Percentiles rank a stretch among this genome's conserved stretches.
These are phyloP conservation scores for Tholera decimalis DNA, from an alignment of 2,888 invertebrate species.

Conservation along the genomic window DNA sequence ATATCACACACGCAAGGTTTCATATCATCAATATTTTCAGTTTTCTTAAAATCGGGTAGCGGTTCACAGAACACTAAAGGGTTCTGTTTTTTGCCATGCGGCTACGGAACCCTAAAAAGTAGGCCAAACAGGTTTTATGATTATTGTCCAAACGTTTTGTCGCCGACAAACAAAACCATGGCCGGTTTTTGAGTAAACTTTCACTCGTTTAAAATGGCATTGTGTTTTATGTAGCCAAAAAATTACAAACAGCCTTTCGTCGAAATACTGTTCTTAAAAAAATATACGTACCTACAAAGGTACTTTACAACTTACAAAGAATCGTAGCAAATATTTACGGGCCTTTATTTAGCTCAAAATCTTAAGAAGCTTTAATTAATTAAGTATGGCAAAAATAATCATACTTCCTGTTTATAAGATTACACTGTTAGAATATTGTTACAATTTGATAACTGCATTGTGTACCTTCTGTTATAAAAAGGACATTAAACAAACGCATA, in stretches of 20 bases:
- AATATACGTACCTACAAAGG: too few relatives aligned
- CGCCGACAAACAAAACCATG: constrained; percentile 50
- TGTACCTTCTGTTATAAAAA: constrained; percentile 6
- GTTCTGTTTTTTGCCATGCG: too few relatives aligned
- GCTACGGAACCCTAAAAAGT: too few relatives aligned
- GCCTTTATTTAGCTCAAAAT: background rate
- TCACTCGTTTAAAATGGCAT: constrained; percentile 55
- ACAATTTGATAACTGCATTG: constrained; percentile 23
- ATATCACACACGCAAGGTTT: too few relatives aligned
- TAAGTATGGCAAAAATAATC: constrained; percentile 22
- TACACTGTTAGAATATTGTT: constrained; percentile 32
- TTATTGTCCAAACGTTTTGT: constrained; percentile 54
- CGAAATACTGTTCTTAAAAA: too few relatives aligned
- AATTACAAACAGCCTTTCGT: background rate
- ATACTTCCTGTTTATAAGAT: constrained; percentile 48
- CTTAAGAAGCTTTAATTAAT: constrained; percentile 20
- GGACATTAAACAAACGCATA: background rate
- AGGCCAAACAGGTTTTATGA: constrained; percentile 56
- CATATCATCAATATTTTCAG: too few relatives aligned
- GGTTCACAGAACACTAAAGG: too few relatives aligned
- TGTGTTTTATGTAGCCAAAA: constrained; percentile 19
- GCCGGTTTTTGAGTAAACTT: constrained; percentile 59
- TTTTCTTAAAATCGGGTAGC: too few relatives aligned
- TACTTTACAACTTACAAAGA: background rate
- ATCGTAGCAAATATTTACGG: constrained; percentile 1